Conservation (phyloP, 2,888 invertebrate genomes). For the Diogma glabrata region DNA sequence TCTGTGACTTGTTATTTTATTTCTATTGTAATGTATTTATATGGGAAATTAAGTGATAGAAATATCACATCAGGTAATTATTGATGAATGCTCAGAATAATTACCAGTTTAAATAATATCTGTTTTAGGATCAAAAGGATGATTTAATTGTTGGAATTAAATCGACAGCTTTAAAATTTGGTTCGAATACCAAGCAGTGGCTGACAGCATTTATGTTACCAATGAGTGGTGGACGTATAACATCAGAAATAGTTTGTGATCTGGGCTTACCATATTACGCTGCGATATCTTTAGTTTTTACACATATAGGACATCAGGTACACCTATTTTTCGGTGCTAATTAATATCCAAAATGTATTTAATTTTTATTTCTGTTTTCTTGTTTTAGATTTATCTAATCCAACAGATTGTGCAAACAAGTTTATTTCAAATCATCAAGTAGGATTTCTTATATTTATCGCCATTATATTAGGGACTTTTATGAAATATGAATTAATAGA, state of each 20-base stretch:
- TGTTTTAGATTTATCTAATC: no score
- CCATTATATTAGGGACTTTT: conserved; percentile 54
- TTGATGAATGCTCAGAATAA: no score
- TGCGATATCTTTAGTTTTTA: conserved; percentile 51
- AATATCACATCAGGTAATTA: no score
- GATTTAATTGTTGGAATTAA: conserved; percentile 85
- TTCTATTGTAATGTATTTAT: no score
- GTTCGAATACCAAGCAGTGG: conserved; percentile 70
- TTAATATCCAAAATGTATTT: neutral
- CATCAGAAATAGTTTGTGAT: conserved; percentile 53
- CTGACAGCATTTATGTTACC: conserved; percentile 56
- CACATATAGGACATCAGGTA: conserved; percentile 66
- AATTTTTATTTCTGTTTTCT: no score
- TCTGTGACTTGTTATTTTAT: no score
- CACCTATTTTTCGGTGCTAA: conserved; percentile 16
- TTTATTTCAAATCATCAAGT: conserved; percentile 84
- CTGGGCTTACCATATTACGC: conserved; percentile 75
- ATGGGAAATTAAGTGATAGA: no score
- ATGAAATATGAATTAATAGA: no score
- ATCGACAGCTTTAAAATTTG: conserved; percentile 90
- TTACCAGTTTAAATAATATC: neutral
- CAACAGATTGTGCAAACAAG: conserved; percentile 75
- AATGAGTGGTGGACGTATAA: conserved; percentile 53
- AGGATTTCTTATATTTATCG: conserved; percentile 69
- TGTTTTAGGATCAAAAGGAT: conserved; percentile 69